These are phyloP conservation scores for Limosa lapponica DNA, from an alignment of 2,797 vertebrate genomes.

Conservation along the genomic window DNA sequence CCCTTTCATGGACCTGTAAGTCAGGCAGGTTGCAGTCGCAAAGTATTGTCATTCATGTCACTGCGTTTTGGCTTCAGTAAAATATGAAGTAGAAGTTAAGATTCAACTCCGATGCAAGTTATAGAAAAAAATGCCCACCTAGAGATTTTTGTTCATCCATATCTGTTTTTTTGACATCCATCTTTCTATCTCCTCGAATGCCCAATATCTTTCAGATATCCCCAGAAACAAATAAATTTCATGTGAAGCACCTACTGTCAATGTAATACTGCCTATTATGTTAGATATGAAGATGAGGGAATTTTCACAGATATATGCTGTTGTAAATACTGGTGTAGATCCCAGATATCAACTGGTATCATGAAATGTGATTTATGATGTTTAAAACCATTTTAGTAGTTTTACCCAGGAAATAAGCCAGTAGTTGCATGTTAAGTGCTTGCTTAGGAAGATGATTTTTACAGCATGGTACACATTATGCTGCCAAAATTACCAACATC, in stretches of 20 bases:
- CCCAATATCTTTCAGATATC: not conserved
- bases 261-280: not conserved
- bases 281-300: not conserved
- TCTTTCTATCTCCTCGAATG: not conserved
- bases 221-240: not conserved
- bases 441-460: not conserved
- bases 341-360: not conserved
- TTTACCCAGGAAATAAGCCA: not conserved
- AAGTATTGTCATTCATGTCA: not conserved
- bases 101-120: not conserved
- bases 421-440: not conserved
- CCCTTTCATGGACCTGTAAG: not conserved
- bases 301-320: not conserved
- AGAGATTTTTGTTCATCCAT: not conserved
- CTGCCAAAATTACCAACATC: not conserved
- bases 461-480: accelerated
- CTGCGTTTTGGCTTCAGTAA: not conserved
- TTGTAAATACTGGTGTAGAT: not conserved
- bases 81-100: not conserved
- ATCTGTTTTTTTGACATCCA: not conserved
- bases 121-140: not conserved
- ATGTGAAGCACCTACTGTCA: not conserved
- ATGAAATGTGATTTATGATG: not conserved
- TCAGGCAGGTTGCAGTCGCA: not conserved
- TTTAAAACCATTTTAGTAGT: not conserved